Conservation (phyloP, 2,888 invertebrate genomes). For the Baronia brevicornis region DNA sequence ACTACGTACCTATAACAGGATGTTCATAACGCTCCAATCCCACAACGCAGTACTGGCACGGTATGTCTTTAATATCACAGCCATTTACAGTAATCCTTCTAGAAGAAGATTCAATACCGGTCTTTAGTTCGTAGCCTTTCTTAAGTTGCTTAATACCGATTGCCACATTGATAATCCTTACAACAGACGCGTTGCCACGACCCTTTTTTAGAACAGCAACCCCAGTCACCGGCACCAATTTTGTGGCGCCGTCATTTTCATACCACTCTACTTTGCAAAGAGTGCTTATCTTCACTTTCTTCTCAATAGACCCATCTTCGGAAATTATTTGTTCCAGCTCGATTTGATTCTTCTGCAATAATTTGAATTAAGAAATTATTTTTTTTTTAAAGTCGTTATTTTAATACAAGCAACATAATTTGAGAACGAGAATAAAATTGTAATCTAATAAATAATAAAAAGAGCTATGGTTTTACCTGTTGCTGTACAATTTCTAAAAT, state of each 20-base stretch:
- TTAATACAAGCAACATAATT: neutral
- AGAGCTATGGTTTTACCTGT: constrained; percentile 79
- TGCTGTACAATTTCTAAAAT: constrained; percentile 79
- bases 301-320: constrained; percentile 71
- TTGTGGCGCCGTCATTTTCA: constrained; percentile 77
- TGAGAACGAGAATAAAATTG: neutral
- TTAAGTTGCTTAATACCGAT: constrained; percentile 71
- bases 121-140: constrained; percentile 77
- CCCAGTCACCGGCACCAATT: constrained; percentile 76
- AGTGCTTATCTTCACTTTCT: constrained; percentile 77
- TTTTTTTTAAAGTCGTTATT: constrained; percentile 8
- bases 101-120: constrained; percentile 78
- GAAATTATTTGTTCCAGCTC: constrained; percentile 63
- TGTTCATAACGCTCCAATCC: constrained; percentile 80
- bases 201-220: constrained; percentile 73
- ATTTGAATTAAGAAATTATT: constrained; percentile 1
- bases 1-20: constrained; percentile 79
- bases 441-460: constrained; percentile 14
- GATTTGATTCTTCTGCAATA: constrained; percentile 62
- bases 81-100: constrained; percentile 78
- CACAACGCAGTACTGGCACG: constrained; percentile 79
- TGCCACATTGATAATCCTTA: constrained; percentile 74
- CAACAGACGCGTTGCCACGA: constrained; percentile 66
- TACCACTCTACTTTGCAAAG: constrained; percentile 82
- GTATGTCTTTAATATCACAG: constrained; percentile 77